Evolutionary conservation across 2,113 vertebrate species (phyloP).

Genomic region (Struthio camelus): DNA sequence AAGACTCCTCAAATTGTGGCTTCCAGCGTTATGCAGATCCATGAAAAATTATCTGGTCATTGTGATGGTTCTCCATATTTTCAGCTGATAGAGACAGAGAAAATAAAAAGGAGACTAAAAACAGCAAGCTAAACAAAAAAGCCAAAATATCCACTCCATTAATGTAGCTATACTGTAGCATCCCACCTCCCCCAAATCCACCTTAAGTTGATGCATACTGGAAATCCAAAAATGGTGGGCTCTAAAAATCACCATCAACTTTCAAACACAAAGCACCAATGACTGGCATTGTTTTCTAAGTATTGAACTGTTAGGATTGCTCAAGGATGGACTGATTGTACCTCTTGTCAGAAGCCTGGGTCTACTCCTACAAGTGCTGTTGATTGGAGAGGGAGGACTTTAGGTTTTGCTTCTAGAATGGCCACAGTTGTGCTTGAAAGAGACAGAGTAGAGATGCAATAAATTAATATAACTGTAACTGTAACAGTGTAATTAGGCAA

Average conservation of each 20-base stretch:
- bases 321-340: not conserved
- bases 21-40: not conserved
- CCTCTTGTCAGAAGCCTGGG: not conserved
- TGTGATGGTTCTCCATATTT: not conserved
- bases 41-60: not conserved
- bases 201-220: not conserved
- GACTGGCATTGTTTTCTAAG: not conserved
- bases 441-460: not conserved
- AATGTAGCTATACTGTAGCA: not conserved
- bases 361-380: not conserved
- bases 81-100: not conserved
- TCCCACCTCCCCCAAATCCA: not conserved
- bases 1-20: not conserved
- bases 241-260: not conserved
- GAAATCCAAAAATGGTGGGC: not conserved
- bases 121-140: not conserved
- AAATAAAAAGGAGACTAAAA: not conserved
- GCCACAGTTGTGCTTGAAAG: not conserved
- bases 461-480: not conserved
- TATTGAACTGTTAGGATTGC: not conserved
- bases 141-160: not conserved
- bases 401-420: not conserved
- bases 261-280: not conserved
- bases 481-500: not conserved
- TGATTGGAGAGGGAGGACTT: not conserved